Evolutionary conservation across 2,888 invertebrate genomes (phyloP).

Genomic region (Hemithea aestivaria): DNA sequence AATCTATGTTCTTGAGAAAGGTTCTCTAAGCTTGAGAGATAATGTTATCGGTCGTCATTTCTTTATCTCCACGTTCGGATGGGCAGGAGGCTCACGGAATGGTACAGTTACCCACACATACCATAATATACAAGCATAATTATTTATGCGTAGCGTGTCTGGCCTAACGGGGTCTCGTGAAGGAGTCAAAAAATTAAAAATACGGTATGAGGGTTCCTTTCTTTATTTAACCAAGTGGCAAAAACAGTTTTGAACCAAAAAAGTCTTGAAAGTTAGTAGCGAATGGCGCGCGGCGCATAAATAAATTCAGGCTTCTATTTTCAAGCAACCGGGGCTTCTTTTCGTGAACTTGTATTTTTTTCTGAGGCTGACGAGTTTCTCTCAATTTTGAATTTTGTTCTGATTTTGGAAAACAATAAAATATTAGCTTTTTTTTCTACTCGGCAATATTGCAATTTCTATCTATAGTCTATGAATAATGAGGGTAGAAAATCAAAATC

Average conservation of each 20-base stretch:
- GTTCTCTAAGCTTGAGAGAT: slow-evolving; percentile 5
- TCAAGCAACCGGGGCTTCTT: too few relatives aligned
- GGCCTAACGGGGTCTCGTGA: slow-evolving; percentile 61
- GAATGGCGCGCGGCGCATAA: too few relatives aligned
- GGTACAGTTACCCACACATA: slow-evolving; percentile 70
- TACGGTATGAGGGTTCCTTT: slow-evolving; percentile 37
- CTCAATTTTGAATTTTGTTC: too few relatives aligned
- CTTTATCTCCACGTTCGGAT: slow-evolving; percentile 47
- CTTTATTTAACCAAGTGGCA: slow-evolving; percentile 10
- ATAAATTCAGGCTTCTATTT: too few relatives aligned
- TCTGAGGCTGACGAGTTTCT: too few relatives aligned
- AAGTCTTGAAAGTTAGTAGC: background rate
- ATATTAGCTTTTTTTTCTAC: too few relatives aligned
- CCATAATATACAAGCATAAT: slow-evolving; percentile 71
- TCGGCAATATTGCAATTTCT: too few relatives aligned
- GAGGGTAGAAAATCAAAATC: too few relatives aligned
- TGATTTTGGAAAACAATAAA: slow-evolving; percentile 3
- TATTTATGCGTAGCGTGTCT: slow-evolving; percentile 74
- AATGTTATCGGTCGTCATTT: slow-evolving; percentile 39
- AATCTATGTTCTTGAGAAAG: background rate
- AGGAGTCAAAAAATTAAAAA: slow-evolving; percentile 60
- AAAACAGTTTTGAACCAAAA: slow-evolving; percentile 10
- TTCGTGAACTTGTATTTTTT: too few relatives aligned
- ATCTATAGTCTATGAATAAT: too few relatives aligned
- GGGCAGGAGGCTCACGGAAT: slow-evolving; percentile 53